Evolutionary conservation across 1,140 invertebrate genomes (phyloP), one percentile per base, ranked within the genome.

Genomic region (Scaptodrosophila lebanonensis): DNA sequence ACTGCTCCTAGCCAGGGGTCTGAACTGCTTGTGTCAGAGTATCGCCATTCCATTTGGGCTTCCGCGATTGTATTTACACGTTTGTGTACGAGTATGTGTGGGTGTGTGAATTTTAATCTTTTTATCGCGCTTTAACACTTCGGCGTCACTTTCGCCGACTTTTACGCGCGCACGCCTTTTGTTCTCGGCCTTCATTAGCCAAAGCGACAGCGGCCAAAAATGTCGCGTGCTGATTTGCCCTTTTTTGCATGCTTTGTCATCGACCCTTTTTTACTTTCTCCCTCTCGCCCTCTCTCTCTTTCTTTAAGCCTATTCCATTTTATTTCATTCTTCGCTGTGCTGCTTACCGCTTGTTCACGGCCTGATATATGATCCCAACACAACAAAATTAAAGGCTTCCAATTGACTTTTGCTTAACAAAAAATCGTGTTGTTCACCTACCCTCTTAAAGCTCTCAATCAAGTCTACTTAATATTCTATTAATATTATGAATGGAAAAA

Each of bases 91-190:
- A 13, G 32, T 42, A 6, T 32, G 38, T 39, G 36, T 60, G 45
- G 66, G 47, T 53, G 39, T 72, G 65, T 76, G 61, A 45, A 73
- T 60, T 82, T 82, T 83, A 82, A 82, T 82, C 75, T 82, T 82
- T 82, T 82, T 82, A 82, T 82, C 75, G 76, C 67, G 56, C 62
- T 75, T 68, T 51, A 70, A 82, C 75, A 83, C 76, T 79, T 82
- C 66, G 68, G 48, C 47, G 52, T 58, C 18, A 44, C 54, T 49
- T 72, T 65, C 33, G 51, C 54, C 52, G 59, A 48, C 70, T 66
- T 72, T 70, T 8, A 25, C 8, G 8, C 3, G 22, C 22, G 3
- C 53, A 53, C 52, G 72, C 67, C 72, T 79, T 71, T 79, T 77
- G 73, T 60, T 68, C 64, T 45, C 36, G 57, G 51, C 45, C 47